A percentile compares a stretch with the other conserved stretches of the same genome.
Conservation (phyloP, 2,888 invertebrate genomes). For the Acrocera orbiculus region DNA sequence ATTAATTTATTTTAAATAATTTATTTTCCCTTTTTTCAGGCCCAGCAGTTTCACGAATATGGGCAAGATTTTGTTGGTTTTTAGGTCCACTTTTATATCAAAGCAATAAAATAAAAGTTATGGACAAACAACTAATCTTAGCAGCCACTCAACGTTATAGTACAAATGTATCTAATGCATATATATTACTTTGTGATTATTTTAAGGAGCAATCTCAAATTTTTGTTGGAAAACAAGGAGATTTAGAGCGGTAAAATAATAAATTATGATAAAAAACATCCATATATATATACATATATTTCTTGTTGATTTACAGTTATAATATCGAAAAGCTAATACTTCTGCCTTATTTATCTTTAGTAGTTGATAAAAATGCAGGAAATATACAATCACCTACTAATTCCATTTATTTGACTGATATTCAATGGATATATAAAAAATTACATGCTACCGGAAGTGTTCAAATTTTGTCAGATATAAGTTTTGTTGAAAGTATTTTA, state of each 20-base stretch:
- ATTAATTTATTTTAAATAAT: too few relatives aligned
- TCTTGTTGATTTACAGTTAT: slow-evolving; percentile 37
- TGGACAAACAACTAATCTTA: slow-evolving; percentile 24
- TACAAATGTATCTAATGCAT: slow-evolving; percentile 10
- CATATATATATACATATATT: not conserved
- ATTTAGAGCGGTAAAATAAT: slow-evolving; percentile 17
- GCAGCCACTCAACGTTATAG: slow-evolving; percentile 24
- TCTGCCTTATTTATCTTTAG: slow-evolving; percentile 59
- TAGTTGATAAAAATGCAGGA: slow-evolving; percentile 18
- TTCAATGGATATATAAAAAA: slow-evolving; percentile 65
- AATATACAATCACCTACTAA: slow-evolving; percentile 36
- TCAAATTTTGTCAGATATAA: slow-evolving; percentile 60
- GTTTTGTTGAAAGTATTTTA: slow-evolving; percentile 29
- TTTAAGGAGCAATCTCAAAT: slow-evolving; percentile 14
- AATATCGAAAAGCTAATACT: slow-evolving; percentile 68
- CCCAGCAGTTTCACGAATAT: slow-evolving; percentile 16
- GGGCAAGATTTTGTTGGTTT: slow-evolving; percentile 32
- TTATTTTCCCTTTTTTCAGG: too few relatives aligned
- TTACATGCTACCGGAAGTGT: slow-evolving; percentile 58
- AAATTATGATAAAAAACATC: slow-evolving; percentile 4
- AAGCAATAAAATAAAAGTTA: slow-evolving; percentile 26
- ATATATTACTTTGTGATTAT: slow-evolving; percentile 12
- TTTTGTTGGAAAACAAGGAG: slow-evolving; percentile 13
- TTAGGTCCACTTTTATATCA: slow-evolving; percentile 30
- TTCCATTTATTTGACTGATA: slow-evolving; percentile 52